These are phyloP conservation scores for Lamellibrachia satsuma DNA, from an alignment of 2,888 invertebrate species.

Conservation along the genomic window DNA sequence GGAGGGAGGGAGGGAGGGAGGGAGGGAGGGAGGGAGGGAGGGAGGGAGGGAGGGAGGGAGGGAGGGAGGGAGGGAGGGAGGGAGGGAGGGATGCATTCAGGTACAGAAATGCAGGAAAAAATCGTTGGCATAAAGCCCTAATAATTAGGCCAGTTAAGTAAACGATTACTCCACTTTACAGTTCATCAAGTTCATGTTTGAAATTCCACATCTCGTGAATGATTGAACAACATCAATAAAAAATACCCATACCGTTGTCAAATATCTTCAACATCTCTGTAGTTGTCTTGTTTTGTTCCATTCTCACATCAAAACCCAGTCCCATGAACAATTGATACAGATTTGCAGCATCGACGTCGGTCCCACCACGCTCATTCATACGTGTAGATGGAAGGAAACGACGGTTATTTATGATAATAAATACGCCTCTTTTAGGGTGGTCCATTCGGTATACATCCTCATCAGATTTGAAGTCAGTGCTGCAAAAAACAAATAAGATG, in stretches of 20 bases:
- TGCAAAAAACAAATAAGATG: neutral
- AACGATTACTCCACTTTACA: too few relatives aligned
- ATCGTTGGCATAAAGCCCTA: too few relatives aligned
- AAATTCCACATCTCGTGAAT: neutral
- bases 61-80: neutral
- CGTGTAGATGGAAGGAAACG: slow-evolving; percentile 70
- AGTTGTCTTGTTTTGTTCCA: slow-evolving; percentile 73
- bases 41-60: too few relatives aligned
- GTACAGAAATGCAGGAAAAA: too few relatives aligned
- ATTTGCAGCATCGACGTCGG: slow-evolving; percentile 84
- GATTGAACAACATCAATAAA: neutral
- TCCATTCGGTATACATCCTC: slow-evolving; percentile 80
- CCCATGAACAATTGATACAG: slow-evolving; percentile 70
- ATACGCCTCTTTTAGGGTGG: slow-evolving; percentile 80
- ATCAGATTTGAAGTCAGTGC: neutral
- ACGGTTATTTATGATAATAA: slow-evolving; percentile 91
- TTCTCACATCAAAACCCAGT: slow-evolving; percentile 77
- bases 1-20: too few relatives aligned
- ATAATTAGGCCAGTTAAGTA: too few relatives aligned
- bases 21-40: too few relatives aligned
- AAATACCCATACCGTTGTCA: slow-evolving; percentile 68
- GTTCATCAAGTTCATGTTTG: neutral
- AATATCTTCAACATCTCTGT: slow-evolving; percentile 76
- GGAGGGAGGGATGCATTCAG: neutral
- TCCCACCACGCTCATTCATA: slow-evolving; percentile 73